Evolutionary conservation across 92 coral and sea anemone species (phyloP).

Genomic region (Parazoanthus atlanticus): DNA sequence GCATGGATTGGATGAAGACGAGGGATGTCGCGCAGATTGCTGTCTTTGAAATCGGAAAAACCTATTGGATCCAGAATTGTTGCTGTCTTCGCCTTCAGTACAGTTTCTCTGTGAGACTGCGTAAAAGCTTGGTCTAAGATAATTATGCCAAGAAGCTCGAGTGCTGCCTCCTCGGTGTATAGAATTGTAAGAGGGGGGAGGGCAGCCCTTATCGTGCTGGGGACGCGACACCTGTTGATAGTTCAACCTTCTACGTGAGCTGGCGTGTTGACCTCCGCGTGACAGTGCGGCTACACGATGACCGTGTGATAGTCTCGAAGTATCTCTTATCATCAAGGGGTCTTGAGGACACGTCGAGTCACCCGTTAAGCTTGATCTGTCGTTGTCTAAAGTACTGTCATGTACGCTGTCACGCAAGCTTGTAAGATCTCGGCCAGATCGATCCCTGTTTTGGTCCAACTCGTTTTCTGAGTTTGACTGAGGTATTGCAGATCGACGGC

Average conservation of each 20-base stretch:
- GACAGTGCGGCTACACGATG: background rate
- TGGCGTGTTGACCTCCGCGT: background rate
- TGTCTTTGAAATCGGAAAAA: constrained; percentile 8
- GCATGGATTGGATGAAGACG: background rate
- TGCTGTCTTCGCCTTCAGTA: background rate
- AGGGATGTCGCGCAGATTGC: constrained; percentile 1
- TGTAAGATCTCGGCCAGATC: background rate
- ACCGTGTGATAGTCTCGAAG: background rate
- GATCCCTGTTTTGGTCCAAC: background rate
- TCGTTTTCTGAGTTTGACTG: background rate
- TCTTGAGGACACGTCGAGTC: background rate
- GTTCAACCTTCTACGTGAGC: background rate
- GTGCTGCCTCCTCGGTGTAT: background rate
- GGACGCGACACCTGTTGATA: background rate
- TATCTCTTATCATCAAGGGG: background rate
- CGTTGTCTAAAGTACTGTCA: background rate
- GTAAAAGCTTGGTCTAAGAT: background rate
- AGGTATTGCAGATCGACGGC: background rate
- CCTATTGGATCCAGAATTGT: background rate
- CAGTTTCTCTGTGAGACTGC: background rate
- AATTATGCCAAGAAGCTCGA: background rate
- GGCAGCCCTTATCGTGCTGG: background rate
- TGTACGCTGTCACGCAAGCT: background rate
- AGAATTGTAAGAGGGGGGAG: constrained; percentile 4
- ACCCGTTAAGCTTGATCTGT: background rate